Conservation (phyloP, 1,140 invertebrate genomes). For the Papilio glaucus region DNA sequence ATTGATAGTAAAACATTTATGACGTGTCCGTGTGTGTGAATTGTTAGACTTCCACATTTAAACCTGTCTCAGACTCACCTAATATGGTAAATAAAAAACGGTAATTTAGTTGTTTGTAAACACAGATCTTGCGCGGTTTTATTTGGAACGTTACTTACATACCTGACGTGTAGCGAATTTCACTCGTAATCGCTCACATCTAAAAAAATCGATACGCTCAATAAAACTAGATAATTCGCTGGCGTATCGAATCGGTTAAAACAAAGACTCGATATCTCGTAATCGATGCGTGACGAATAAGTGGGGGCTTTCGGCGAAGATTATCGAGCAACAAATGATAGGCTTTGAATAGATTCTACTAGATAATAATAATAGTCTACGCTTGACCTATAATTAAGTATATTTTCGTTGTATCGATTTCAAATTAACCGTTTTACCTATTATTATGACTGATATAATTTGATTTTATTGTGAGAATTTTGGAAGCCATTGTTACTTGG, state of each 20-base stretch:
- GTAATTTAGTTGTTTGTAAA: background rate
- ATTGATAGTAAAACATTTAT: no score
- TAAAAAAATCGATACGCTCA: conserved; percentile 34
- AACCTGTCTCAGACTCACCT: no score
- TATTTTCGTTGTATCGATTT: no score
- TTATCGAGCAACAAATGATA: background rate
- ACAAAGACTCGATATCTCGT: conserved; percentile 17
- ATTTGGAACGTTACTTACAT: background rate
- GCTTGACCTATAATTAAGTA: background rate
- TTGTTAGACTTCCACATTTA: no score
- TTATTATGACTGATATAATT: no score
- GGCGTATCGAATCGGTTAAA: conserved; percentile 27
- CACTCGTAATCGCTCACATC: conserved; percentile 7
- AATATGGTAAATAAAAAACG: background rate
- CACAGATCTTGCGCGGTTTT: background rate
- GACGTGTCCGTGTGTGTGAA: no score
- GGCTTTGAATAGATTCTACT: background rate
- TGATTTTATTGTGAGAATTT: no score
- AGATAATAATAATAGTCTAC: background rate
- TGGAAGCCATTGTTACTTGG: no score
- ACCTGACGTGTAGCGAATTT: conserved; percentile 1
- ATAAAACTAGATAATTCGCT: conserved; percentile 32
- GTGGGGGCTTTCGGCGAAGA: background rate
- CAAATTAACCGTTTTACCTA: no score
- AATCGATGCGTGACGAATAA: conserved; percentile 28